Evolutionary conservation across 35 echinoderm and acorn worm genomes (phyloP).

Genomic region (Hemicentrotus pulcherrimus): DNA sequence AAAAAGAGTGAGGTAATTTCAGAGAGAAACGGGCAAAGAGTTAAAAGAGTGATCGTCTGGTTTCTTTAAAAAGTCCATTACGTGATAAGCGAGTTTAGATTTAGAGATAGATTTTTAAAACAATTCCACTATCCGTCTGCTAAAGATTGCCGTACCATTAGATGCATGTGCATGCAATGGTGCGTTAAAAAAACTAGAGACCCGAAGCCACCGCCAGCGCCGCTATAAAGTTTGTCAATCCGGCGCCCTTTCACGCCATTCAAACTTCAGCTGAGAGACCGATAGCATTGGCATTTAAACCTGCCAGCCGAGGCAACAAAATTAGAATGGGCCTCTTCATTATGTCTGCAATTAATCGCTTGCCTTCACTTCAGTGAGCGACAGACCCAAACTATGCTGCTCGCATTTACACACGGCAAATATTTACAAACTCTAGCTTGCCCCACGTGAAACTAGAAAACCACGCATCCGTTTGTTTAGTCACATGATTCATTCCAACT

Average conservation of each 20-base stretch:
- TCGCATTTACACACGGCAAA: not conserved
- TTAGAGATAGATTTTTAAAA: not conserved
- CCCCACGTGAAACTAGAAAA: not conserved
- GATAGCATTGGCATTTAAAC: not conserved
- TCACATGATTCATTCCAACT: not conserved
- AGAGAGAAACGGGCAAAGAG: not conserved
- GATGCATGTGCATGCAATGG: not conserved
- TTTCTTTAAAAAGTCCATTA: not conserved
- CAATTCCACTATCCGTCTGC: not conserved
- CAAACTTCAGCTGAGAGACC: not conserved
- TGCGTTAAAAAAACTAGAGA: not conserved
- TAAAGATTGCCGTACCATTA: not conserved
- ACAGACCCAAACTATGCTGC: not conserved
- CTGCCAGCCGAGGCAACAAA: not conserved
- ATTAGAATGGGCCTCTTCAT: no score
- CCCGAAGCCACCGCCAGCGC: not conserved
- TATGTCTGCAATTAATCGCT: not conserved
- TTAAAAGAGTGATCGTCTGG: not conserved
- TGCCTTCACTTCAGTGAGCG: not conserved
- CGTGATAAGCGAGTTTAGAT: not conserved
- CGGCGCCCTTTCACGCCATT: not conserved
- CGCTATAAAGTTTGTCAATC: not conserved
- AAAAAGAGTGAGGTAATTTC: not conserved
- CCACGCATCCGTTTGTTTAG: not conserved
- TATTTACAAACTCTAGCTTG: not conserved